Evolutionary conservation across 2,113 vertebrate genomes (phyloP), one percentile per base, ranked within the genome.

Genomic region (Taxidea taxus): DNA sequence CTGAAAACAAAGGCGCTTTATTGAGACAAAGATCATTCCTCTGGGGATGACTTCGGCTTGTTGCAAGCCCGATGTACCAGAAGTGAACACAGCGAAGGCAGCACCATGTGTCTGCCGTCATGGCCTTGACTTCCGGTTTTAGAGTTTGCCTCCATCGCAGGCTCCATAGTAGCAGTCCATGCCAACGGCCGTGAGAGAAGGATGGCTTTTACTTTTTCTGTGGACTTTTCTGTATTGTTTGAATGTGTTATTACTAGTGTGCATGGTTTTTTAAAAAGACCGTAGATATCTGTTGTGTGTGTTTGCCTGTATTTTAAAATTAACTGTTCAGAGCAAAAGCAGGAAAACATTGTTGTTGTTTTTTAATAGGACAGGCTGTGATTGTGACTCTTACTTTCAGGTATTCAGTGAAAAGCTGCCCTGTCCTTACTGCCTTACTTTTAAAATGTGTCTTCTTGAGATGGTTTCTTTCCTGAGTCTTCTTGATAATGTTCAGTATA

Each of bases 41-140:
- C 49, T 27, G 21, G n/a, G 58, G 29, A 25, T 29, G 29, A 54
- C 64, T 64, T 58, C 6, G 13, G 58, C 72, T 83, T 29, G 4
- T 14, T 51, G 39, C 78, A 75, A 2, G 5, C 66, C 70, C 15
- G 42, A 37, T 7, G 18, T 7, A 0, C 66, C 27, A n/a, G 58
- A 31, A 85, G 78, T 77, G 49, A 56, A 3, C 18, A 12, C 15
- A 42, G 31, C 7, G 15, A 27, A 1, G 6, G 23, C 16, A 25
- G n/a, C 3, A 1, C 0, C 1, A 29, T 68, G 11, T 18, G 29
- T 56, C 34, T 21, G 0, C 27, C 8, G 0, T 27, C 27, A 23
- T 49, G n/a, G n/a, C 16, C 1, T 6, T 27, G 31, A 60, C 2
- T 7, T 31, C 8, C 18, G 6, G 21, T 20, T 83, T 56, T 54